A percentile compares a stretch with the other conserved stretches of the same genome.
phyloP scores from a whole-genome alignment of 2,888 invertebrate species.

The Drosophila nr. perissopoda region DNA sequence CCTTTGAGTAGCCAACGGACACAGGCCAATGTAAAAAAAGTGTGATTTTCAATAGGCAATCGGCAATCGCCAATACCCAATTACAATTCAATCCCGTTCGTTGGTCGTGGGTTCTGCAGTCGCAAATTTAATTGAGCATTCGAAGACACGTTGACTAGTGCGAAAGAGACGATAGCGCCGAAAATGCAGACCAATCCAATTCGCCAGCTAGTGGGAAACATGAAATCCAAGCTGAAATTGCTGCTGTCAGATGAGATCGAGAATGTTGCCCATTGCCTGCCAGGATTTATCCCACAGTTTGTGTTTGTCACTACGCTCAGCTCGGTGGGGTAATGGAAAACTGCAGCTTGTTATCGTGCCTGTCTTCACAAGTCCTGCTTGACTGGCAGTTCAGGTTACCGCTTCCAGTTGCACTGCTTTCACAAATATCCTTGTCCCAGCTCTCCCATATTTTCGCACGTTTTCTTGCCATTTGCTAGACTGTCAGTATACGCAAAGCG shows the following conservation, averaged over 20 bases:
- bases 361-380: slow-evolving; percentile 57
- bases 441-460: slow-evolving; percentile 35
- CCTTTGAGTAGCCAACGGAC: slow-evolving; percentile 26
- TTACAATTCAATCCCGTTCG: slow-evolving; percentile 76
- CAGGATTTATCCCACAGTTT: slow-evolving; percentile 69
- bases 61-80: slow-evolving; percentile 51
- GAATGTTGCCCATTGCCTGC: slow-evolving; percentile 34
- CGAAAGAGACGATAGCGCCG: slow-evolving; percentile 32
- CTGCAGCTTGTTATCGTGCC: slow-evolving; percentile 72
- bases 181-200: slow-evolving; percentile 51
- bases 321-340: slow-evolving; percentile 5
- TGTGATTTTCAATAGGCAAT: slow-evolving; percentile 15
- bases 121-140: slow-evolving; percentile 82
- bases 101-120: slow-evolving; percentile 16
- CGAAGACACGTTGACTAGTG: slow-evolving; percentile 76
- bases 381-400: slow-evolving; percentile 76
- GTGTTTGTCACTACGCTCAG: slow-evolving; percentile 70
- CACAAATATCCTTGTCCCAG: slow-evolving; percentile 25
- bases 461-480: slow-evolving; percentile 42
- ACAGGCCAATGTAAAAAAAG: slow-evolving; percentile 59
- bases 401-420: slow-evolving; percentile 32
- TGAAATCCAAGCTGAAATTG: slow-evolving; percentile 62
- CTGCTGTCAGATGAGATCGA: slow-evolving; percentile 56
- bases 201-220: slow-evolving; percentile 25
- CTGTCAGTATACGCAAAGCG: slow-evolving; percentile 53